Percentiles rank a stretch among this genome's conserved stretches.
Conservation (phyloP, 92 coral and sea anemone genomes). For the Isaurus tuberculatus region DNA sequence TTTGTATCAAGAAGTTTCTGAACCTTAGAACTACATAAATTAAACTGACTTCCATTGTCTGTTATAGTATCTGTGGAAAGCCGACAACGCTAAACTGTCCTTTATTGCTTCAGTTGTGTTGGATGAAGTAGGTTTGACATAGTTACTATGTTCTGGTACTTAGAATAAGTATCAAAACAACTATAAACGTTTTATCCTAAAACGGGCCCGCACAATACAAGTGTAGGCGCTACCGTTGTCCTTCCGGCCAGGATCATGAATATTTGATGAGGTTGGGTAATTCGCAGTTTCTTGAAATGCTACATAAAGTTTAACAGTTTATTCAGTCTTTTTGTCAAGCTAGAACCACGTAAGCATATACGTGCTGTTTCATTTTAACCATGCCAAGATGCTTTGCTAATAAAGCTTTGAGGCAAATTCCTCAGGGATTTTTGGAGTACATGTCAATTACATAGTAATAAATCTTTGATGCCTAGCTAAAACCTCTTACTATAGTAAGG, state of each 20-base stretch:
- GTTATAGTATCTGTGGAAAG: too few relatives aligned
- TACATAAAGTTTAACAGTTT: too few relatives aligned
- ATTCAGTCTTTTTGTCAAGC: too few relatives aligned
- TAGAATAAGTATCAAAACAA: too few relatives aligned
- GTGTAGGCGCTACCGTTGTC: constrained; percentile 59
- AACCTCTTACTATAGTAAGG: constrained; percentile 50
- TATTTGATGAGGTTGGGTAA: constrained; percentile 11
- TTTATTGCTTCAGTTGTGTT: too few relatives aligned
- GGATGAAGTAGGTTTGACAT: too few relatives aligned
- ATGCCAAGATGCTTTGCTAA: constrained; percentile 54
- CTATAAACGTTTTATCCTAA: neutral
- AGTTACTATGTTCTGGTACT: too few relatives aligned
- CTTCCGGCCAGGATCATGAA: constrained; percentile 53
- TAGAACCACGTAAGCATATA: too few relatives aligned
- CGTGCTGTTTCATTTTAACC: constrained; percentile 15
- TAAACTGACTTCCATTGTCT: too few relatives aligned
- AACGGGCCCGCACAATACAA: constrained; percentile 50
- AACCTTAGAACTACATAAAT: too few relatives aligned
- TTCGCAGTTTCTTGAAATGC: constrained; percentile 50
- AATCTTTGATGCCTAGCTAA: constrained; percentile 36
- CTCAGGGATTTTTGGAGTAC: neutral
- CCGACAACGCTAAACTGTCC: too few relatives aligned
- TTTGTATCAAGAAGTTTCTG: too few relatives aligned
- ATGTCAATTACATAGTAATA: neutral
- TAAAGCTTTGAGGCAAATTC: neutral